These are phyloP conservation scores for Parnassius apollo DNA, from an alignment of 2,888 invertebrate genomes.

Conservation along the genomic window DNA sequence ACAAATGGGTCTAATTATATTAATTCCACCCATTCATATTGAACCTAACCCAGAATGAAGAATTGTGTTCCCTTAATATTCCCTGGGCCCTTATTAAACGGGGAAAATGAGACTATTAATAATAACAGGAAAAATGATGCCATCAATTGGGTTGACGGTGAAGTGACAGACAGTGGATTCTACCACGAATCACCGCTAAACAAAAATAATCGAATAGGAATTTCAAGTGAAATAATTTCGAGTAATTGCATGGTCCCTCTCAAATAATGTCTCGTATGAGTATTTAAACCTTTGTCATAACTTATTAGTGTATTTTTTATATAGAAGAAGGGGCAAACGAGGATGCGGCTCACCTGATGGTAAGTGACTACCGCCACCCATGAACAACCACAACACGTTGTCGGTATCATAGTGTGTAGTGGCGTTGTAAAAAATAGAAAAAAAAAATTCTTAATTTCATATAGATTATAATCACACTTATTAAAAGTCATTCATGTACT, in stretches of 20 bases:
- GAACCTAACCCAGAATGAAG: constrained; percentile 16
- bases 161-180: constrained; percentile 33
- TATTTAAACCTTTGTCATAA: no score
- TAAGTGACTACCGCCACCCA: no score
- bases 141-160: constrained; percentile 47
- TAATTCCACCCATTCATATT: constrained; percentile 17
- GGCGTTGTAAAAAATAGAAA: no score
- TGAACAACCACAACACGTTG: no score
- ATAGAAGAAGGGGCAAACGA: no score
- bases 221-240: background rate
- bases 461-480: no score
- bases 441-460: no score
- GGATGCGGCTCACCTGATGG: no score
- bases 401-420: no score
- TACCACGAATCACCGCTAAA: constrained; percentile 15
- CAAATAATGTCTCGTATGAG: background rate
- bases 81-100: constrained; percentile 26
- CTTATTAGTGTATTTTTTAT: no score
- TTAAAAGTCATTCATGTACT: no score
- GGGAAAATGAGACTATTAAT: constrained; percentile 41
- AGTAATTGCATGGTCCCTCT: background rate
- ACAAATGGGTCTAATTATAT: background rate
- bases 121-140: constrained; percentile 48
- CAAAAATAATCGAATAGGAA: constrained; percentile 15
- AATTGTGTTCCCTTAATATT: constrained; percentile 25